These are phyloP conservation scores for Anguilla anguilla DNA, from an alignment of 2,797 vertebrate species.

Conservation along the genomic window DNA sequence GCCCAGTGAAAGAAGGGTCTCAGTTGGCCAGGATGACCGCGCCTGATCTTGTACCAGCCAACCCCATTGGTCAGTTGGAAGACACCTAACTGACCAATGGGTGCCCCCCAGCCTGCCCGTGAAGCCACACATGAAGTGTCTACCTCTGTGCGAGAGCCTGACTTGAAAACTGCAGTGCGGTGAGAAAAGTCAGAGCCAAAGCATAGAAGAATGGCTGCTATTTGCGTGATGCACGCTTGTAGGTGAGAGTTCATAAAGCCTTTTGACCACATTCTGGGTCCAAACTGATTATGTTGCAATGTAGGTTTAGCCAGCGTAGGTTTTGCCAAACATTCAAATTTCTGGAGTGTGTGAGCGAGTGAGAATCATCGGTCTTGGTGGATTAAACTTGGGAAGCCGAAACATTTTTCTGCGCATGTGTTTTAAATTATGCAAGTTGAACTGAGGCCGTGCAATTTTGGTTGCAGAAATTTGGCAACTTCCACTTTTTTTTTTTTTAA, in stretches of 20 bases:
- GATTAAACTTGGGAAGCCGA: neutral
- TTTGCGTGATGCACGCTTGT: neutral
- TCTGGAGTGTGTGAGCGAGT: slow-evolving; percentile 1
- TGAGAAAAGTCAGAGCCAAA: neutral
- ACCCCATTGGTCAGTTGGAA: neutral
- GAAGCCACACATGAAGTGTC: too few relatives aligned
- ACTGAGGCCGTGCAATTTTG: neutral
- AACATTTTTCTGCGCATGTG: neutral
- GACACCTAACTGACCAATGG: neutral
- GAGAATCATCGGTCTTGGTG: neutral
- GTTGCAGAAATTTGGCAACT: neutral
- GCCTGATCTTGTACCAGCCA: neutral
- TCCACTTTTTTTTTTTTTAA: neutral
- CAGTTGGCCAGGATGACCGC: neutral
- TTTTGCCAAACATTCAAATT: neutral
- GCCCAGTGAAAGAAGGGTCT: neutral
- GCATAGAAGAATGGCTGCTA: neutral
- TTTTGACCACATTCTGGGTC: too few relatives aligned
- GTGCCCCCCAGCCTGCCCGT: too few relatives aligned
- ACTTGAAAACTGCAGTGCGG: too few relatives aligned
- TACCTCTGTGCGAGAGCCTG: too few relatives aligned
- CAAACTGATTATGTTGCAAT: neutral
- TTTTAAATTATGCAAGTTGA: neutral
- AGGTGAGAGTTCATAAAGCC: neutral
- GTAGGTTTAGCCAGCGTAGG: neutral